Evolutionary conservation across 2,113 vertebrate species (phyloP), one percentile per base, ranked within the genome.

Genomic region (Malurus elegans): DNA sequence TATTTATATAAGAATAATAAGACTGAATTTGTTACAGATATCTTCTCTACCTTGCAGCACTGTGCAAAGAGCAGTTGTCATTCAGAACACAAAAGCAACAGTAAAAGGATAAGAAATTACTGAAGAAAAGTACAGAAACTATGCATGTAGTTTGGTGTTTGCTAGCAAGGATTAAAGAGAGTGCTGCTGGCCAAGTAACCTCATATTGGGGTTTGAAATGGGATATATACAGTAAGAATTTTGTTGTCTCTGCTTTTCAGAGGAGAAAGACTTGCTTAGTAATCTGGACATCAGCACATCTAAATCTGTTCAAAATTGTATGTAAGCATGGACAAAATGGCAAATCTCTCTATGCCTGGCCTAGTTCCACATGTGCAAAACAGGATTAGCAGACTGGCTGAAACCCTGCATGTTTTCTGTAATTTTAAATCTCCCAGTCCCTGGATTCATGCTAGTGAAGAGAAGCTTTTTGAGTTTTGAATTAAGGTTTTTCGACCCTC

Each of bases 51-150:
- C 54, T 26, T 24, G 31, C 14, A 13, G 7, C 32, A 32, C 12
- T 45, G 10, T 61, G 45, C 5, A 12, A 53, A 0, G 0, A 65
- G 18, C 10, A 28, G 26, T 23, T 26, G 38, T 45, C n/a, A 44
- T 60, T 75, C 40, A 65, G 36, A 88, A 56, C 5, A 34, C 12
- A 44, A 53, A 72, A 90, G 9, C 18, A 90, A 36, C 32, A 38
- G 24, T 47, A 67, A 79, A 94, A 85, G 5, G 25, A 1, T 5
- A 88, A 28, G 18, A n/a, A 64, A 14, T 26, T 58, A 42, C 20
- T 21, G 60, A 88, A 61, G 44, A 19, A 71, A 79, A 79, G 7
- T 12, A 17, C 38, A 58, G 56, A 85, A 79, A 50, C 58, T 20
- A 32, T 6, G 65, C 10, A 8, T 3, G 21, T 19, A 69, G 2